Conservation (phyloP, 2,888 invertebrate genomes). For the Amorpha juglandis region DNA sequence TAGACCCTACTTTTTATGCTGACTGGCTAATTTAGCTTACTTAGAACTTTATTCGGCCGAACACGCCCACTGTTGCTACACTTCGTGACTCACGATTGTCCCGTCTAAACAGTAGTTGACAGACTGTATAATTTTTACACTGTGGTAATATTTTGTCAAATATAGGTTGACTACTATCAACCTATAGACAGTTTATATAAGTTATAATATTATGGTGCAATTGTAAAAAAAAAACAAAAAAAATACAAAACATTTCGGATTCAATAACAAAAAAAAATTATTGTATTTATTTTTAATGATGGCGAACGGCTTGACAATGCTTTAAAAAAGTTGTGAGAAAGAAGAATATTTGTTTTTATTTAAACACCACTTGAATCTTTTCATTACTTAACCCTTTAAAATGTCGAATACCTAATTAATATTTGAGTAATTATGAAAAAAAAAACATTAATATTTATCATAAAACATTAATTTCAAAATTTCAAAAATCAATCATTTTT, state of each 20-base stretch:
- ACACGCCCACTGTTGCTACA: too few species aligned
- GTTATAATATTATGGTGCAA: conserved; percentile 17
- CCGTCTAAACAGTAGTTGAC: neutral
- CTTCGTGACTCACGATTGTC: too few species aligned
- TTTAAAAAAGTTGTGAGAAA: neutral
- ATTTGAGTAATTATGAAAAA: too few species aligned
- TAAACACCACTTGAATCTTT: neutral
- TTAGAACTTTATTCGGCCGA: too few species aligned
- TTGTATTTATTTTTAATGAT: conserved; percentile 27
- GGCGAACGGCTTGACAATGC: conserved; percentile 10
- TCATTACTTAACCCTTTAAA: neutral
- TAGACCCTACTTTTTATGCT: too few species aligned
- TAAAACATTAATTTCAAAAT: neutral
- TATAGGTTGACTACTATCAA: neutral
- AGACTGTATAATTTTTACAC: neutral
- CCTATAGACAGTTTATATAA: neutral
- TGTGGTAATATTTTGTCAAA: neutral
- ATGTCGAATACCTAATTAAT: too few species aligned
- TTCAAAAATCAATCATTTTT: too few species aligned
- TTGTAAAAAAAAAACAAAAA: conserved; percentile 29
- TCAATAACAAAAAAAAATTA: conserved; percentile 26
- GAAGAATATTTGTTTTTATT: neutral
- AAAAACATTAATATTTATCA: neutral
- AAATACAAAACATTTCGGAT: conserved; percentile 13
- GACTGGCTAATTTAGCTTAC: too few species aligned